Evolutionary conservation across 2,113 vertebrate genomes (phyloP), one percentile per base, ranked within the genome.

Genomic region (Silurus glanis): DNA sequence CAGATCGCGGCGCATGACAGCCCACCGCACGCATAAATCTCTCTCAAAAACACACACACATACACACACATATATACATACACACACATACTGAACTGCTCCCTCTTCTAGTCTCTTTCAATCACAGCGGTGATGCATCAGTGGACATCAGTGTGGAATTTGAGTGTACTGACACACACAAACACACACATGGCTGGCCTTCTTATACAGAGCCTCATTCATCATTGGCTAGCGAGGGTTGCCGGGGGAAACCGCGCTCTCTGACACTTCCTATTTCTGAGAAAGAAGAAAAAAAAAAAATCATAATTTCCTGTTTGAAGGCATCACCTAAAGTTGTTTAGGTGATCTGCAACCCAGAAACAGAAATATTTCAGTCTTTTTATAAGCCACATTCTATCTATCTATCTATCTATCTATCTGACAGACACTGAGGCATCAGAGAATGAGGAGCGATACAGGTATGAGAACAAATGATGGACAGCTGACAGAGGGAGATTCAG

Each of bases 141-240:
- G 86, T 90, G 91, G 88, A 84, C 91, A 91, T 87, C 88, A 90
- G 89, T 82, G 67, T 86, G 91, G 90, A 91, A 91, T 94, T 94
- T 94, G 93, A 91, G 92, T 91, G 92, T 94, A 93, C 78, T 80
- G 45, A 80, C 56, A 80, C 28, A 92, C 93, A 95, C 94, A 94
- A 90, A 87, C 95, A 94, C 95, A 96, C 94, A 92, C 91, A 93
- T 92, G 94, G 94, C 95, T 94, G 95, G 91, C 88, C 91, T 45
- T 90, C 89, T 95, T 95, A 97, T 96, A 98, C 96, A 99, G 96
- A 94, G 94, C 95, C 96, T 96, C 96, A 99, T 99, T 99, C 97
- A 98, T 97, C 96, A 96, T 94, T 91, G 85, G 28, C 91, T 93
- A 96, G 93, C 91, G 92, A 92, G 93, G 91, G 86, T 92, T 95